These are phyloP conservation scores for Amphiura filiformis DNA, from an alignment of 35 echinoderm and acorn worm species.

Conservation along the genomic window DNA sequence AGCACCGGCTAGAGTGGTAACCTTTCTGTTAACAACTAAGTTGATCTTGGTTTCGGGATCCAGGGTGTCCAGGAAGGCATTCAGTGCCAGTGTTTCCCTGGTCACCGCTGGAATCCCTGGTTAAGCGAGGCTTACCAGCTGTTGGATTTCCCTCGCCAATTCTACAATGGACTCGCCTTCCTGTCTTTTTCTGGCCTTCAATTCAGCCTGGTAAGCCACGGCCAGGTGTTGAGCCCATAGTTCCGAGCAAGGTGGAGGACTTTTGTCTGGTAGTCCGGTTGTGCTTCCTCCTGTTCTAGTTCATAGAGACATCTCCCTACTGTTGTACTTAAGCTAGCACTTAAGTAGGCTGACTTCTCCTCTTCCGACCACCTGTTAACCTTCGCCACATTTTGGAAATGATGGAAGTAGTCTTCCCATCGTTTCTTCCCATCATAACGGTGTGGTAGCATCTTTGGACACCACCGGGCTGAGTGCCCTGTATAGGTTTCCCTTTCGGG, in stretches of 20 bases:
- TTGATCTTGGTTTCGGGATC: background rate
- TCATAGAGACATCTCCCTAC: background rate
- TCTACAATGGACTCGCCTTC: background rate
- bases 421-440: background rate
- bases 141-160: background rate
- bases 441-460: background rate
- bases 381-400: background rate
- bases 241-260: background rate
- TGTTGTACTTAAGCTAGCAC: background rate
- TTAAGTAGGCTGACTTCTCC: background rate
- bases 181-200: background rate
- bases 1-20: background rate
- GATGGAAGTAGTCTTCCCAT: background rate
- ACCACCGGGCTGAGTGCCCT: no score
- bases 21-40: background rate
- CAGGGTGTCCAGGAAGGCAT: background rate
- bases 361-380: background rate
- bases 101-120: background rate
- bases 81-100: background rate
- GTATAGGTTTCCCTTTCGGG: no score
- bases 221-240: background rate
- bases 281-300: background rate
- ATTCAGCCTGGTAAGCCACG: background rate
- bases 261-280: background rate
- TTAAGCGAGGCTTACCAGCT: background rate